phyloP scores from a whole-genome alignment of 2,888 invertebrate species.

The Seira ritae region DNA sequence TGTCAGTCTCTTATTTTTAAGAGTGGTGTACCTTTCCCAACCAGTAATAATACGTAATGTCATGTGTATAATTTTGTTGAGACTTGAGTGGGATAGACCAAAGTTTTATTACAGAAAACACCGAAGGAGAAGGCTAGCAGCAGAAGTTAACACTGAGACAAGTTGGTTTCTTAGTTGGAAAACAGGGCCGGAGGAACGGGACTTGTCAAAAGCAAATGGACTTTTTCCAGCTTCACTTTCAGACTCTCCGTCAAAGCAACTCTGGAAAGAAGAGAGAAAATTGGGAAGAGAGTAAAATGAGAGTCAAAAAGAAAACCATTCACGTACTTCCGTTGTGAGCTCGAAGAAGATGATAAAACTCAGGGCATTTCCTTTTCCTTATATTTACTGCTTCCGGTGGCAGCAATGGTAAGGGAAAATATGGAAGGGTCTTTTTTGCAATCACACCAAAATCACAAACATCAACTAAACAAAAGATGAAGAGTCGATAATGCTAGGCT shows the following conservation, averaged over 20 bases:
- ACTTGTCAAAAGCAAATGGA: conserved; percentile 33
- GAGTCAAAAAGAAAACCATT: conserved; percentile 21
- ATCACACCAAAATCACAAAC: background rate
- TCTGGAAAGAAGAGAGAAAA: background rate
- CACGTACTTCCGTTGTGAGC: conserved; percentile 15
- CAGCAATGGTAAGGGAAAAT: background rate
- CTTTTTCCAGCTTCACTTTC: conserved; percentile 12
- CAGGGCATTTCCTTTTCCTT: conserved; percentile 18
- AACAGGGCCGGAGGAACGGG: background rate
- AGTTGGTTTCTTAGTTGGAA: too few relatives aligned
- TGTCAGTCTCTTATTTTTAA: conserved; percentile 1
- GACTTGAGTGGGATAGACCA: background rate
- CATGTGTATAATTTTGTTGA: conserved; percentile 3
- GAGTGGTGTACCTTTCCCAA: background rate
- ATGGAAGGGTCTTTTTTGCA: background rate
- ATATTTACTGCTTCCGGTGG: conserved; percentile 20
- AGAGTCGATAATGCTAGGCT: background rate
- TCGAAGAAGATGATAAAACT: conserved; percentile 8
- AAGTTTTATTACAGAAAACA: too few relatives aligned
- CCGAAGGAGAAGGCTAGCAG: too few relatives aligned
- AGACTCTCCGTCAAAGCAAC: background rate
- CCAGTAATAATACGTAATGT: background rate
- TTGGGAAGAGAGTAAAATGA: background rate
- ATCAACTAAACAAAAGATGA: background rate
- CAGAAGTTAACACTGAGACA: too few relatives aligned